Percentiles rank a stretch among this genome's conserved stretches.
These are phyloP conservation scores for Saguinus imperator DNA, from an alignment of 2,113 vertebrate species.

Conservation along the genomic window DNA sequence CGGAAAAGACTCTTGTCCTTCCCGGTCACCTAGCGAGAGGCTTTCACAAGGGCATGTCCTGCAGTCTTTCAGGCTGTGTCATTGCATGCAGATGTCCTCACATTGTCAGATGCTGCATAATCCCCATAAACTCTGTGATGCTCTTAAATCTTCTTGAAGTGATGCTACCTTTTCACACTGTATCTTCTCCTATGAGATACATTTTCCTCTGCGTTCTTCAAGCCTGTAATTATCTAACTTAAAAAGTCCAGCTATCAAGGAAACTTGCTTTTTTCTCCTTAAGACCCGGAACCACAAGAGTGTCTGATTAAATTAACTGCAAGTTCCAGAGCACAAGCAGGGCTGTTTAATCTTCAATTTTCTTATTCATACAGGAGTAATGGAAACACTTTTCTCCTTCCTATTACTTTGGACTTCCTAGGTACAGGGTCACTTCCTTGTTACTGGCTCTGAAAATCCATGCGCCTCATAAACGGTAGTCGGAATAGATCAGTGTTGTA, in stretches of 20 bases:
- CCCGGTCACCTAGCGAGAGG: not conserved
- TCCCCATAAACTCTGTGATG: not conserved
- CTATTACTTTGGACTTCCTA: not conserved
- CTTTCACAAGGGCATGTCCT: not conserved
- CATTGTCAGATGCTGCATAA: not conserved
- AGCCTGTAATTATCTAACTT: not conserved
- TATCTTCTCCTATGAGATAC: not conserved
- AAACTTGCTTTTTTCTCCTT: slow-evolving; percentile 69
- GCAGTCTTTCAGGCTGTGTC: not conserved
- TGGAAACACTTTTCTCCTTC: slow-evolving; percentile 20
- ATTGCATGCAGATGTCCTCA: not conserved
- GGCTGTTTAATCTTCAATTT: slow-evolving; percentile 67
- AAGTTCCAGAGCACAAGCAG: slow-evolving; percentile 50
- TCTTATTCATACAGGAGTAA: slow-evolving; percentile 47
- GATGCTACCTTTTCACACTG: not conserved
- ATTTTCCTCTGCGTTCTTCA: slow-evolving; percentile 46
- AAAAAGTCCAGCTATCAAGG: slow-evolving; percentile 23
- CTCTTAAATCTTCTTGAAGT: not conserved
- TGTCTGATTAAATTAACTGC: slow-evolving; percentile 74
- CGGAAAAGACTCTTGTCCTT: not conserved
- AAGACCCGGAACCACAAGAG: slow-evolving; percentile 46
- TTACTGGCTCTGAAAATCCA: slow-evolving; percentile 17
- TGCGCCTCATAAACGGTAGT: not conserved
- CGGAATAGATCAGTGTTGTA: slow-evolving; percentile 41
- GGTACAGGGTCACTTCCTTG: not conserved